These are phyloP conservation scores for Melinopterus prodromus DNA, from an alignment of 2,888 invertebrate genomes.

Conservation along the genomic window DNA sequence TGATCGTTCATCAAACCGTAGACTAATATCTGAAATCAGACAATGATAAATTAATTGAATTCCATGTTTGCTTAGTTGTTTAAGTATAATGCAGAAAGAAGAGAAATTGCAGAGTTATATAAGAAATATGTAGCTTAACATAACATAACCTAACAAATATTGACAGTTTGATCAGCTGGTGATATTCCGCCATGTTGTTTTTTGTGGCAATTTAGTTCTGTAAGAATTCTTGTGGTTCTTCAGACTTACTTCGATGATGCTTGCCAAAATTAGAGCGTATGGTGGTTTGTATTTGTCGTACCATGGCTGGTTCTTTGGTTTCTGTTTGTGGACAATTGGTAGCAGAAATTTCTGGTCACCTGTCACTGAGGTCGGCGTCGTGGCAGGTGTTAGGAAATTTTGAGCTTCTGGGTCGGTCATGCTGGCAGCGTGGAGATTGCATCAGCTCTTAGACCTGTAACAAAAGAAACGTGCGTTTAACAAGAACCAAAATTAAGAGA, in stretches of 20 bases:
- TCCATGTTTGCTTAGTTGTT: background rate
- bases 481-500: background rate
- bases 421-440: constrained; percentile 27
- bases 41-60: constrained; percentile 4
- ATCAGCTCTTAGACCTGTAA: constrained; percentile 31
- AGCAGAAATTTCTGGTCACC: constrained; percentile 51
- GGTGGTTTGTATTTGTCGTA: constrained; percentile 50
- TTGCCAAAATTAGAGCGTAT: constrained; percentile 51
- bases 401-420: constrained; percentile 36
- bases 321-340: constrained; percentile 38
- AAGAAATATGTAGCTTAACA: no score
- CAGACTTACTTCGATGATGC: constrained; percentile 46
- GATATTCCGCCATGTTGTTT: background rate
- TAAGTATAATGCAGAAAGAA: no score
- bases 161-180: no score
- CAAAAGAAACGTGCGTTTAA: constrained; percentile 7
- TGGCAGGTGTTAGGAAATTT: constrained; percentile 45
- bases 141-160: no score
- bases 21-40: constrained; percentile 33
- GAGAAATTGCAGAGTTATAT: no score
- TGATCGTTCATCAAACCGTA: constrained; percentile 30
- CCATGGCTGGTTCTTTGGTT: constrained; percentile 41
- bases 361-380: constrained; percentile 50
- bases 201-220: background rate
- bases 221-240: background rate